These are phyloP conservation scores for Drosophila phalerata DNA, from an alignment of 2,888 invertebrate species.

Conservation along the genomic window DNA sequence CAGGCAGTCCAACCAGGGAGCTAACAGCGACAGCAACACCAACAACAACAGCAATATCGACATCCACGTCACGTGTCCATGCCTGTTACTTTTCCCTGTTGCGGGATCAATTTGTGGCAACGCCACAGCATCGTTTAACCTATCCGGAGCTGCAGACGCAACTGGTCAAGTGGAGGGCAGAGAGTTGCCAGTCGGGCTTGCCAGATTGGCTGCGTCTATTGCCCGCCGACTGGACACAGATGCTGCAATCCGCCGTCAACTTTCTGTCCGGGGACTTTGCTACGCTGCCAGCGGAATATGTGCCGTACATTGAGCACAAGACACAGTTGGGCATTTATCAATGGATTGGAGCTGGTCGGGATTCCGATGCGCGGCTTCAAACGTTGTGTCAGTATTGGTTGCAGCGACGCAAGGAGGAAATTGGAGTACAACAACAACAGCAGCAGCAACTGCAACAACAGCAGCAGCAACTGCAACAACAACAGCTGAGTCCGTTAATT, in stretches of 20 bases:
- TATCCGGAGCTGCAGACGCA: slow-evolving; percentile 91
- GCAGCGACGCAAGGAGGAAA: slow-evolving; percentile 86
- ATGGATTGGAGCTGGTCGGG: slow-evolving; percentile 98
- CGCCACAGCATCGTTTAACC: slow-evolving; percentile 93
- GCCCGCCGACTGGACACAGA: slow-evolving; percentile 89
- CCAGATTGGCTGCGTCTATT: slow-evolving; percentile 87
- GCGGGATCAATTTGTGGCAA: slow-evolving; percentile 94
- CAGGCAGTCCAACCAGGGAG: slow-evolving; percentile 64
- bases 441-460: slow-evolving; percentile 29
- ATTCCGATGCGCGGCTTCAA: slow-evolving; percentile 92
- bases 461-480: slow-evolving; percentile 19
- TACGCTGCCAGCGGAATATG: slow-evolving; percentile 94
- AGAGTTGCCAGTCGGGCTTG: slow-evolving; percentile 83
- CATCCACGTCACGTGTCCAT: slow-evolving; percentile 88
- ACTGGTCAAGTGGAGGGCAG: slow-evolving; percentile 90
- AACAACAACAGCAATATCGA: slow-evolving; percentile 5
- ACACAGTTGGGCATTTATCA: slow-evolving; percentile 88
- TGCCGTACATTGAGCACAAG: slow-evolving; percentile 95
- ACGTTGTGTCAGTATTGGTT: slow-evolving; percentile 93
- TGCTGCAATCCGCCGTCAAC: slow-evolving; percentile 92
- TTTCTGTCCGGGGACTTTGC: slow-evolving; percentile 93
- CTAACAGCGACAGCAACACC: not conserved
- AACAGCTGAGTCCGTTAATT: slow-evolving; percentile 16
- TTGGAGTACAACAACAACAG: slow-evolving; percentile 24
- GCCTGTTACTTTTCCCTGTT: slow-evolving; percentile 95